Percentiles rank a stretch among this genome's conserved stretches.
Evolutionary conservation across 1,140 invertebrate genomes (phyloP).

Genomic region (Aphelenchoides fujianensis): DNA sequence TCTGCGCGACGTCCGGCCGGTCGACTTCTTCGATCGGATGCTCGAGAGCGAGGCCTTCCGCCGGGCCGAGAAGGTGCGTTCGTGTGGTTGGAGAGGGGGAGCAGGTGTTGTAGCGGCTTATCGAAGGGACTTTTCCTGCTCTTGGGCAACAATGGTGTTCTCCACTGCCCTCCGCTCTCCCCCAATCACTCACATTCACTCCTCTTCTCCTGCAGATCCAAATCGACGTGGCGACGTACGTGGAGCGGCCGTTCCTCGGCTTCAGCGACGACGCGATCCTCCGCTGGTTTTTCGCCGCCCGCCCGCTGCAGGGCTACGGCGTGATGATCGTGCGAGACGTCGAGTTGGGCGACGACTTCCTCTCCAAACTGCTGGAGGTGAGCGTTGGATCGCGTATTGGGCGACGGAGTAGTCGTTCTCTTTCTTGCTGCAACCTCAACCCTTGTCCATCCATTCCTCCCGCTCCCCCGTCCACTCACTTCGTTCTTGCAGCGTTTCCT

Average conservation of each 20-base stretch:
- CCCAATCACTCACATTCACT: too few relatives aligned
- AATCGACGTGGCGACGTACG: constrained; percentile 10
- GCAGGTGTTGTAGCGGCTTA: too few relatives aligned
- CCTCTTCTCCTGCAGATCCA: constrained; percentile 4
- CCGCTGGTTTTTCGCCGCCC: not conserved
- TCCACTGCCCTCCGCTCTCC: too few relatives aligned
- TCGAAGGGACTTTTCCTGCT: too few relatives aligned
- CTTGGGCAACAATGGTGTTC: too few relatives aligned
- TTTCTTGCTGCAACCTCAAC: too few relatives aligned
- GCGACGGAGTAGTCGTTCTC: too few relatives aligned
- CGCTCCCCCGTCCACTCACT: too few relatives aligned
- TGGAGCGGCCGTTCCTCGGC: not conserved
- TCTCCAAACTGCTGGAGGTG: not conserved
- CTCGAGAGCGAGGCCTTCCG: not conserved
- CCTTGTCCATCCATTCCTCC: too few relatives aligned
- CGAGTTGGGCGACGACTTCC: not conserved
- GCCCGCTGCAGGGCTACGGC: not conserved
- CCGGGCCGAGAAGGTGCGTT: not conserved
- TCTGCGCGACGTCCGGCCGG: not conserved
- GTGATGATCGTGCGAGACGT: constrained; percentile 10
- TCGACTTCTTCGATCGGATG: constrained; percentile 1
- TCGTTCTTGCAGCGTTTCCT: constrained; percentile 2
- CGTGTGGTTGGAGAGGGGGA: too few relatives aligned
- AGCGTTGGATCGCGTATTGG: not conserved
- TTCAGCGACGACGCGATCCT: constrained; percentile 6